Conservation (phyloP, 2,797 vertebrate genomes). For the Leucoraja ocellata region DNA sequence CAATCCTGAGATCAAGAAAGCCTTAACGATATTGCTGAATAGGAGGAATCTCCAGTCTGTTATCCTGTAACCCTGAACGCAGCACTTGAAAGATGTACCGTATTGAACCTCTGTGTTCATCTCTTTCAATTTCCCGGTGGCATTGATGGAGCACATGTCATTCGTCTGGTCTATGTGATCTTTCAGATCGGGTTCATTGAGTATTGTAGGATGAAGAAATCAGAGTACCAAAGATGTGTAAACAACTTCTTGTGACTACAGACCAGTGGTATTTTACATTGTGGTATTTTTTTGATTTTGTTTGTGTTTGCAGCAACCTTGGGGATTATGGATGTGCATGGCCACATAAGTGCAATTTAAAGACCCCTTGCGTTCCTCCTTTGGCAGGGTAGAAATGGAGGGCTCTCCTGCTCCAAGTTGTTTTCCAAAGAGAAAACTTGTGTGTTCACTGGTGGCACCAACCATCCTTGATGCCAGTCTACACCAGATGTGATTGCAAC, state of each 20-base stretch:
- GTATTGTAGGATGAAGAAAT: neutral
- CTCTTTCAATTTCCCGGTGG: neutral
- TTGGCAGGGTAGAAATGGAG: neutral
- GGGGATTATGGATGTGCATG: neutral
- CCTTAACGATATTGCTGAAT: neutral
- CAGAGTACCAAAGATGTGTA: too few relatives aligned
- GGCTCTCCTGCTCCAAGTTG: neutral
- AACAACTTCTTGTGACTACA: too few relatives aligned
- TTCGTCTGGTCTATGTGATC: neutral
- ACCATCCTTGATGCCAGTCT: neutral
- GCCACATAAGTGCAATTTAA: neutral
- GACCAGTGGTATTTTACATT: too few relatives aligned
- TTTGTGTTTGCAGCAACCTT: neutral
- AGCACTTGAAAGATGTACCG: neutral
- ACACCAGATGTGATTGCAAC: neutral
- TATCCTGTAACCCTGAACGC: neutral
- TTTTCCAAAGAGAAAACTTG: neutral
- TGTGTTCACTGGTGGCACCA: neutral
- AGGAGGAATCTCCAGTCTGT: neutral
- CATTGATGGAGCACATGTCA: neutral
- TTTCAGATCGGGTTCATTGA: neutral
- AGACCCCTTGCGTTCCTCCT: neutral
- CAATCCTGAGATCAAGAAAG: neutral
- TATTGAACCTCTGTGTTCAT: neutral
- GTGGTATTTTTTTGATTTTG: neutral